Conservation (phyloP, 2,797 vertebrate genomes). For the Sorex maritimensis region DNA sequence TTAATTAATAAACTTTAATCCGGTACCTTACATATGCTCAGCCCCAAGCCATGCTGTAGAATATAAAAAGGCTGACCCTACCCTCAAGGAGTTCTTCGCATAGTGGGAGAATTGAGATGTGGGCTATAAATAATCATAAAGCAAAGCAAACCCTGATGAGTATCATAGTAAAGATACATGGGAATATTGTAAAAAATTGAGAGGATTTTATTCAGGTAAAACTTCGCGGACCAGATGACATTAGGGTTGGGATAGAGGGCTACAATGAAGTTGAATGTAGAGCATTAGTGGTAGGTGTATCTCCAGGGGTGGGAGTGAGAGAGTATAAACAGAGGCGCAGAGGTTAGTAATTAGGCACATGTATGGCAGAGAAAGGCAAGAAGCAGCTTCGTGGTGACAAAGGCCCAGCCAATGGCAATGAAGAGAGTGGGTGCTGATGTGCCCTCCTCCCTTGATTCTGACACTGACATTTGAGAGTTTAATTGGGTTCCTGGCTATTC, state of each 20-base stretch:
- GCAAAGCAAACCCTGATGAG: not conserved
- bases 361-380: not conserved
- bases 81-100: conserved; percentile 20
- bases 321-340: not conserved
- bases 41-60: not conserved
- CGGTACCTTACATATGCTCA: conserved; percentile 9
- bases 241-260: not conserved
- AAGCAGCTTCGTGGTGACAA: not conserved
- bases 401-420: not conserved
- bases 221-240: not conserved
- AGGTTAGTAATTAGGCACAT: not conserved
- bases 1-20: conserved; percentile 78
- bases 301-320: not conserved
- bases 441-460: conserved; percentile 36
- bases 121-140: not conserved
- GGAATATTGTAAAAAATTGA: conserved; percentile 18
- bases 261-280: not conserved
- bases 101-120: not conserved
- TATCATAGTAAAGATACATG: conserved; percentile 5
- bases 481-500: conserved; percentile 75
- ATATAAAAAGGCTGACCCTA: conserved; percentile 30
- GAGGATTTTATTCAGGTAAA: not conserved
- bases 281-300: not conserved
- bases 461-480: conserved; percentile 71
- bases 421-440: not conserved